A percentile compares a stretch with the other conserved stretches of the same genome.
Evolutionary conservation across 2,113 vertebrate genomes (phyloP).

Genomic region (Erythrolamprus reginae): DNA sequence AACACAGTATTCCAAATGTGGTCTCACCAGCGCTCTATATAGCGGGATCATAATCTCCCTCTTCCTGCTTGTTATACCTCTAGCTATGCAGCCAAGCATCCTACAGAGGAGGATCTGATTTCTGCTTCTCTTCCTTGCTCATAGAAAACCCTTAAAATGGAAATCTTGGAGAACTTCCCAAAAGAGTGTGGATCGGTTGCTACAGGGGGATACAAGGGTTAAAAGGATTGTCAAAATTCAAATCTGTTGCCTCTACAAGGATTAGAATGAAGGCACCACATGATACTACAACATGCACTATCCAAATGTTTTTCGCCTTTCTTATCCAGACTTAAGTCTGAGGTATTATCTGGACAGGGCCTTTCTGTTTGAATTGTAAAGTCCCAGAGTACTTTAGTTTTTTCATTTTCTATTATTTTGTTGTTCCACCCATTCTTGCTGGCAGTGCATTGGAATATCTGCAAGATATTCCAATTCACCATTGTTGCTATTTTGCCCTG

Average conservation of each 20-base stretch:
- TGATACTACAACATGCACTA: not conserved
- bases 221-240: not conserved
- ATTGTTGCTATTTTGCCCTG: not conserved
- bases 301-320: not conserved
- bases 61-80: too few species aligned
- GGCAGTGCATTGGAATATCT: not conserved
- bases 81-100: too few species aligned
- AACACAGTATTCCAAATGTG: too few species aligned
- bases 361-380: not conserved
- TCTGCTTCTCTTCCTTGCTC: too few species aligned
- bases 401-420: not conserved
- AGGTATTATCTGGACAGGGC: not conserved
- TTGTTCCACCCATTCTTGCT: not conserved
- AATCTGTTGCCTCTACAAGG: not conserved
- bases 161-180: not conserved
- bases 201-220: not conserved
- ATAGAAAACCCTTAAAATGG: not conserved
- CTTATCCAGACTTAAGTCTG: not conserved
- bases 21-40: too few species aligned
- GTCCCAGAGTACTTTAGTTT: not conserved
- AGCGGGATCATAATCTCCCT: too few species aligned
- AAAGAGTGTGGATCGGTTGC: not conserved
- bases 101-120: not conserved
- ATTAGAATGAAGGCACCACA: not conserved
- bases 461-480: not conserved